A percentile compares a stretch with the other conserved stretches of the same genome.
phyloP scores from a whole-genome alignment of 2,888 invertebrate species.

The Trichopoda pennipes region DNA sequence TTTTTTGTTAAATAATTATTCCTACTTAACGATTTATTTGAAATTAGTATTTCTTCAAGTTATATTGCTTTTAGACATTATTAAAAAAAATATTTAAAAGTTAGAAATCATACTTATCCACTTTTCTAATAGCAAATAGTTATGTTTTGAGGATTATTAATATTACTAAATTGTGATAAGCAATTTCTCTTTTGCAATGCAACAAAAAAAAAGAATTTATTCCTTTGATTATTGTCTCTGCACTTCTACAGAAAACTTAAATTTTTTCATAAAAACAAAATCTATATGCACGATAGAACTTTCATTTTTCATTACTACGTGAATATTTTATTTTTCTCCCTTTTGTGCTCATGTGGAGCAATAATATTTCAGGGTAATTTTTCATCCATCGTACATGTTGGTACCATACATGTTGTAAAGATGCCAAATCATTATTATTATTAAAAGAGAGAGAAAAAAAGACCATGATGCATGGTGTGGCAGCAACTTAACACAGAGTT shows the following conservation, averaged over 20 bases:
- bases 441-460: constrained; percentile 8
- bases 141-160: too few species aligned
- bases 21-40: too few species aligned
- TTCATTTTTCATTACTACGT: constrained; percentile 43
- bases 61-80: too few species aligned
- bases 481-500: constrained; percentile 30
- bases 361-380: constrained; percentile 60
- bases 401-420: constrained; percentile 48
- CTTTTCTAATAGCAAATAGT: too few species aligned
- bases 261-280: not conserved
- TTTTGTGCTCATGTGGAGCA: constrained; percentile 11
- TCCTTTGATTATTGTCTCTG: not conserved
- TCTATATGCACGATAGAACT: constrained; percentile 12
- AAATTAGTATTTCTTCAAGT: too few species aligned
- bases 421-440: constrained; percentile 63
- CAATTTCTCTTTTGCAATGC: too few species aligned
- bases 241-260: not conserved
- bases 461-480: constrained; percentile 49
- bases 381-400: constrained; percentile 59
- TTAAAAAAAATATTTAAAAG: too few species aligned
- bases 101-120: too few species aligned
- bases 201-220: not conserved
- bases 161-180: too few species aligned
- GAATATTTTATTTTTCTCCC: constrained; percentile 4
- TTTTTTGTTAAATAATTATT: too few species aligned